phyloP scores from a whole-genome alignment of 1,140 invertebrate species.

The Idris sp. region DNA sequence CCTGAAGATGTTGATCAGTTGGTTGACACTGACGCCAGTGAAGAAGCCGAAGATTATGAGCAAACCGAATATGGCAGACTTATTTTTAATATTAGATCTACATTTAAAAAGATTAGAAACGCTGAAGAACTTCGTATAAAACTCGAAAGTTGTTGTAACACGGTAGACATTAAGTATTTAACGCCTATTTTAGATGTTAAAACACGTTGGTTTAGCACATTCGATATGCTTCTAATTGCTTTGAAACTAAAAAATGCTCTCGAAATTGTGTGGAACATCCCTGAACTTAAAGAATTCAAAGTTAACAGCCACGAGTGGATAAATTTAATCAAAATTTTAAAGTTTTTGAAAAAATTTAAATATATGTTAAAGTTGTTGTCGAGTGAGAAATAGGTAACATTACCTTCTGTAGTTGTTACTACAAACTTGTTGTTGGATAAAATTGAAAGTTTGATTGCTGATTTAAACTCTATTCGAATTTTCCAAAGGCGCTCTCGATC shows the following conservation, averaged over 20 bases:
- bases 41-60: no score
- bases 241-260: slow-evolving; percentile 13
- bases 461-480: no score
- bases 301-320: neutral
- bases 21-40: no score
- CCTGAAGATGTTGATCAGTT: no score
- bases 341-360: slow-evolving; percentile 15
- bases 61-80: slow-evolving; percentile 1
- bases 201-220: slow-evolving; percentile 21
- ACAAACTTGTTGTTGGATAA: slow-evolving; percentile 5
- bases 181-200: slow-evolving; percentile 20
- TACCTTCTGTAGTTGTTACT: slow-evolving; percentile 8
- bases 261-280: neutral
- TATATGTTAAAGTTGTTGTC: slow-evolving; percentile 9
- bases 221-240: slow-evolving; percentile 20
- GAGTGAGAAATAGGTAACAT: slow-evolving; percentile 5
- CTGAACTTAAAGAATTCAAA: slow-evolving; percentile 5
- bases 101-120: slow-evolving; percentile 22
- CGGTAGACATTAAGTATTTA: slow-evolving; percentile 7
- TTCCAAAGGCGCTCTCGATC: no score
- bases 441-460: slow-evolving; percentile 1
- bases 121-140: slow-evolving; percentile 1
- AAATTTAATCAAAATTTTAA: neutral
- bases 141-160: no score
- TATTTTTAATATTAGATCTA: slow-evolving; percentile 5